Evolutionary conservation across 2,888 invertebrate genomes (phyloP).

Genomic region (Leucophenga maculata): DNA sequence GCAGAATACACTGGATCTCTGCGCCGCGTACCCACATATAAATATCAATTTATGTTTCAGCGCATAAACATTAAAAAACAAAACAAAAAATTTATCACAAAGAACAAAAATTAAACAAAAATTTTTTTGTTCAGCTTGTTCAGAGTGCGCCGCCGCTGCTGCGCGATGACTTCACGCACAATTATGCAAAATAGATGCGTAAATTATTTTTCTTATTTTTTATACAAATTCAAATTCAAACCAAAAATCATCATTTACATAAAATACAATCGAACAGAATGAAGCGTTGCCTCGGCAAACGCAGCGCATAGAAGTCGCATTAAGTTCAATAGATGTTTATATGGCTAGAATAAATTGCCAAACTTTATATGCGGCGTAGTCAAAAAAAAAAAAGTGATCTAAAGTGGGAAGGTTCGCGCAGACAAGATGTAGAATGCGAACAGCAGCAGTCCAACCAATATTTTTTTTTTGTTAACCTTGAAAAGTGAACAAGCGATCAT

Average conservation of each 20-base stretch:
- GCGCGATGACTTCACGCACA: conserved; percentile 42
- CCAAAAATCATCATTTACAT: conserved; percentile 36
- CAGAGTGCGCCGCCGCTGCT: background rate
- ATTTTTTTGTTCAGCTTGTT: conserved; percentile 4
- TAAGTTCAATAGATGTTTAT: conserved; percentile 8
- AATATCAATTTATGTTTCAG: conserved; percentile 53
- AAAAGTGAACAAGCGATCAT: conserved; percentile 63
- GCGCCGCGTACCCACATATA: conserved; percentile 45
- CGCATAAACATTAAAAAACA: conserved; percentile 30
- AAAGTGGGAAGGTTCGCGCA: background rate
- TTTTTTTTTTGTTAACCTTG: conserved; percentile 54
- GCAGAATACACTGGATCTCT: conserved; percentile 55
- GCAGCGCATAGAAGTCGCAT: background rate
- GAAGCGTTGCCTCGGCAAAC: background rate
- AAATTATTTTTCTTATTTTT: conserved; percentile 27
- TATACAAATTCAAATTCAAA: conserved; percentile 10
- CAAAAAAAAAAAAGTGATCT: background rate
- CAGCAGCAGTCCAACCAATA: background rate
- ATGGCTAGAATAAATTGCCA: conserved; percentile 10
- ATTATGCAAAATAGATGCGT: conserved; percentile 53
- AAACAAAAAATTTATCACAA: background rate
- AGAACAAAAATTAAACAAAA: background rate
- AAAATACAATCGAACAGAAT: conserved; percentile 19
- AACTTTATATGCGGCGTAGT: conserved; percentile 1
- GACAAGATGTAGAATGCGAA: too few species aligned